phyloP scores from a whole-genome alignment of 2,113 vertebrate species.

The Hydrochoerus hydrochaeris region DNA sequence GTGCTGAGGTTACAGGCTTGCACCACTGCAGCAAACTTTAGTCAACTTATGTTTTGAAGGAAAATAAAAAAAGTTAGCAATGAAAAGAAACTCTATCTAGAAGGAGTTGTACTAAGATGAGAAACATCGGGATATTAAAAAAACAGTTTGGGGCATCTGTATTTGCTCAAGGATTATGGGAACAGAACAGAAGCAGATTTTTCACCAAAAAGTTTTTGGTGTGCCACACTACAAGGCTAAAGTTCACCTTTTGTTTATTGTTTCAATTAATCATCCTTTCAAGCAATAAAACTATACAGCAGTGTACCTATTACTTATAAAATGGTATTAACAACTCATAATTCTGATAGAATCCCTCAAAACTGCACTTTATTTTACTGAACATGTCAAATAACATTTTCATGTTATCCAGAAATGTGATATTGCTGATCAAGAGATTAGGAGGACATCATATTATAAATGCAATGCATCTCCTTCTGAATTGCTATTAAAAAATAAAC shows the following conservation, averaged over 20 bases:
- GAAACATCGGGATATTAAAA: not conserved
- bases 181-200: constrained; percentile 23
- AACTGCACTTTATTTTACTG: constrained; percentile 42
- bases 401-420: constrained; percentile 15
- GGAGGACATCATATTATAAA: not conserved
- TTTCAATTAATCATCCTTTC: constrained; percentile 22
- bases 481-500: not conserved
- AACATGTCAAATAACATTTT: constrained; percentile 5
- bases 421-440: not conserved
- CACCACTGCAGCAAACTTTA: not conserved
- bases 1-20: too few species aligned
- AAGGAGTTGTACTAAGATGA: not conserved
- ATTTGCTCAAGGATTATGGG: not conserved
- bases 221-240: not conserved
- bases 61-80: constrained; percentile 9
- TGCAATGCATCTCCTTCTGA: constrained; percentile 6
- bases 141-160: not conserved
- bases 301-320: not conserved
- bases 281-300: not conserved
- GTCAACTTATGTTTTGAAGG: not conserved
- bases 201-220: constrained; percentile 20
- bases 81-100: not conserved
- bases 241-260: not conserved
- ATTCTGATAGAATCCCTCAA: not conserved
- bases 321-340: not conserved